Evolutionary conservation across 2,113 vertebrate species (phyloP), one percentile per base, ranked within the genome.

Genomic region (Ascaphus truei): DNA sequence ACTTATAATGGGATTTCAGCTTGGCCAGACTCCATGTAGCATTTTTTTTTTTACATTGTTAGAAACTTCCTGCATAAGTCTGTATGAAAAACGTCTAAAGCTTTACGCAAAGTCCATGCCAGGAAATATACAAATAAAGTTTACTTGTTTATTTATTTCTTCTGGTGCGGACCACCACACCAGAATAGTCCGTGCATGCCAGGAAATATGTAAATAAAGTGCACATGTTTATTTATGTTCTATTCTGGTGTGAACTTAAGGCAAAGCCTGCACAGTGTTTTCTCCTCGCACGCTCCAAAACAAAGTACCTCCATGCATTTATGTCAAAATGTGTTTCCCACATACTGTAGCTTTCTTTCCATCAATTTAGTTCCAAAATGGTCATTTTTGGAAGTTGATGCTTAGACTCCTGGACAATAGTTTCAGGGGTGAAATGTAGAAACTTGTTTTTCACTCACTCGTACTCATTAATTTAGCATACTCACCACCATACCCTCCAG

Each of bases 401-500:
- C 13, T 22, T 20, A 27, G 45, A 9, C 27, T 30, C 31, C 8
- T 25, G 30, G 15, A 7, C n/a, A n/a, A 55, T 16, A 47, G 20
- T 33, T 47, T n/a, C 6, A 62, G 11, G 41, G 26, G 45, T 5
- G n/a, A n/a, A 51, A 36, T 51, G 22, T 13, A n/a, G n/a, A n/a
- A n/a, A n/a, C n/a, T n/a, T n/a, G n/a, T n/a, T n/a, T n/a, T n/a
- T n/a, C n/a, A n/a, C n/a, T n/a, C n/a, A n/a, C n/a, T n/a, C n/a
- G n/a, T n/a, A n/a, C n/a, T n/a, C n/a, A n/a, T 10, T 51, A 2
- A 48, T 50, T 36, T 15, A 18, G 6, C 8, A 25, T 5, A 71
- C 67, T 13, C 52, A 71, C 67, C 61, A 4, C 61, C 64, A 23
- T 23, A 57, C 23, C 61, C 63, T 52, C 66, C 67, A 51, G 45